A percentile compares a stretch with the other conserved stretches of the same genome.
Evolutionary conservation across 2,113 vertebrate genomes (phyloP).

Genomic region (Sander vitreus): DNA sequence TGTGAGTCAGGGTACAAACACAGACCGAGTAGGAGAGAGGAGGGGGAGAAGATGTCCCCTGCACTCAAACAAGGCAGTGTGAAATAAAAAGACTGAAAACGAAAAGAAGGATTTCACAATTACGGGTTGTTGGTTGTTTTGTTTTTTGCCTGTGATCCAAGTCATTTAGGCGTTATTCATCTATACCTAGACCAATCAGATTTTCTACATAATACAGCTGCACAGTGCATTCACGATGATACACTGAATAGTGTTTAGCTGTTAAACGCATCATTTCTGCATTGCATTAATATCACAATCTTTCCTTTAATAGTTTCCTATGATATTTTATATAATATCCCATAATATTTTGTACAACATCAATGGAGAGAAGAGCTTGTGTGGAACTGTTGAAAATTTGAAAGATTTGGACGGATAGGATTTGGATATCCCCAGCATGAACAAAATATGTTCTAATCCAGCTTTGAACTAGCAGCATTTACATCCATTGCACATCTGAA

Average conservation of each 20-base stretch:
- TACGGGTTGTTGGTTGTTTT: background rate
- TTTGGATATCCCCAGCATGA: background rate
- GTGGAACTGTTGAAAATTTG: background rate
- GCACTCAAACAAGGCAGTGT: slow-evolving; percentile 28
- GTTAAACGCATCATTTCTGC: background rate
- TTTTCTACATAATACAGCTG: background rate
- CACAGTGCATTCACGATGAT: background rate
- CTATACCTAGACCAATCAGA: background rate
- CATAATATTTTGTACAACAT: background rate
- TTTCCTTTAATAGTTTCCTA: background rate
- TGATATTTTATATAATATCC: background rate
- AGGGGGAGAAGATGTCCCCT: slow-evolving; percentile 11
- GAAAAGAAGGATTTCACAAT: background rate
- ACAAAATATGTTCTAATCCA: background rate
- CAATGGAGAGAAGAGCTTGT: background rate
- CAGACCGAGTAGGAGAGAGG: background rate
- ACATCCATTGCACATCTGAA: background rate
- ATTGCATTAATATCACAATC: background rate
- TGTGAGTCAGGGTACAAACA: slow-evolving; percentile 64
- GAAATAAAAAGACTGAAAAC: slow-evolving; percentile 34
- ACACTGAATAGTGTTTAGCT: background rate
- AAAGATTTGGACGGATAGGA: background rate
- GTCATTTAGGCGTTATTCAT: background rate
- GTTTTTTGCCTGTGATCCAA: background rate
- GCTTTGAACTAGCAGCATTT: background rate